Evolutionary conservation across 2,797 vertebrate species (phyloP).

Genomic region (Sebastes oblongus): DNA sequence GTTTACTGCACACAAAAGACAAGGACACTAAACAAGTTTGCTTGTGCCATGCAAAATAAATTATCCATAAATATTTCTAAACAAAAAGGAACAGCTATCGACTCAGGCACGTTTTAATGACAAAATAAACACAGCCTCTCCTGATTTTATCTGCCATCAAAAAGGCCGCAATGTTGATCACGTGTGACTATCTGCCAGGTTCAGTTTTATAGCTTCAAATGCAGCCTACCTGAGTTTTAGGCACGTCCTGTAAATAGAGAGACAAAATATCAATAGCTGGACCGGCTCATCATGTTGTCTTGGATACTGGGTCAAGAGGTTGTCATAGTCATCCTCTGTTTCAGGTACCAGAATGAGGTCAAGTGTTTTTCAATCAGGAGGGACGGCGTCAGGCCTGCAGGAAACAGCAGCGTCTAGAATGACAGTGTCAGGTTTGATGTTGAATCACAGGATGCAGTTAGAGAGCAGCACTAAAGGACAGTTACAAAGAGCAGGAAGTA

Average conservation of each 20-base stretch:
- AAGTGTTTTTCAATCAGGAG: slow-evolving; percentile 4
- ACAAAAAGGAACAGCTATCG: not conserved
- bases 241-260: not conserved
- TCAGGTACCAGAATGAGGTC: not conserved
- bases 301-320: slow-evolving; percentile 40
- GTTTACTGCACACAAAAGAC: not conserved
- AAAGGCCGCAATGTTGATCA: not conserved
- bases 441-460: not conserved
- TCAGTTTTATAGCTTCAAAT: not conserved
- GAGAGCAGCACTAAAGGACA: not conserved
- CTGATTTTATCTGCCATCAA: not conserved
- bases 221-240: not conserved
- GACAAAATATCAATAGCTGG: not conserved
- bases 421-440: not conserved
- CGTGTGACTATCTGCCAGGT: not conserved
- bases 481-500: not conserved
- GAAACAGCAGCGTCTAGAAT: not conserved
- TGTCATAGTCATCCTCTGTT: slow-evolving; percentile 7
- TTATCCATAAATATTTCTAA: not conserved
- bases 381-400: not conserved
- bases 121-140: not conserved
- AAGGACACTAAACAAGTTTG: not conserved
- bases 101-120: not conserved
- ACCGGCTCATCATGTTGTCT: slow-evolving; percentile 29
- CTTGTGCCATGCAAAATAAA: not conserved